Conservation (phyloP, 2,113 vertebrate genomes). For the Rutilus rutilus region DNA sequence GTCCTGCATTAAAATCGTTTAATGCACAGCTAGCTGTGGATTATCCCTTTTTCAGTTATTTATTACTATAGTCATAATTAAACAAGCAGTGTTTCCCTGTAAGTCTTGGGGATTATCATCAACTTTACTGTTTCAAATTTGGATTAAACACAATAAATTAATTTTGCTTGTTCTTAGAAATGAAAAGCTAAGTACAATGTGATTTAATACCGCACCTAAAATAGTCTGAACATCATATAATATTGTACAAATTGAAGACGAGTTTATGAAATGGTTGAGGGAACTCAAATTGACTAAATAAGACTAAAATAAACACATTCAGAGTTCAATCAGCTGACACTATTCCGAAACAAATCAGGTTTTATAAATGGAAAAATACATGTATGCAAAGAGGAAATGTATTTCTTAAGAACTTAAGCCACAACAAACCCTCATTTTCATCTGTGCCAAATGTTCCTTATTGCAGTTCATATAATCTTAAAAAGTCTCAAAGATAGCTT, state of each 20-base stretch:
- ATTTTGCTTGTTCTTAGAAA: neutral
- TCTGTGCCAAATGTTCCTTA: neutral
- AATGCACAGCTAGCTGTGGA: too few relatives aligned
- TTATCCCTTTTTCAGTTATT: too few relatives aligned
- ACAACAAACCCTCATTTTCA: neutral
- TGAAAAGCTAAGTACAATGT: neutral
- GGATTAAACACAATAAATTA: neutral
- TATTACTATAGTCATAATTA: neutral
- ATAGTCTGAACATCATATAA: neutral
- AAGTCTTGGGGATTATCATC: neutral
- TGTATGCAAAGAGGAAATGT: neutral
- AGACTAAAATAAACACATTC: conserved; percentile 8
- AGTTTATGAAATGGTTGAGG: conserved; percentile 6
- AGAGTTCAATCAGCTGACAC: neutral
- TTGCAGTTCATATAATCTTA: conserved; percentile 22
- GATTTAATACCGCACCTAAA: neutral
- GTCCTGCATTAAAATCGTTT: too few relatives aligned
- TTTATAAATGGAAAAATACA: neutral
- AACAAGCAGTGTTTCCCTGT: neutral
- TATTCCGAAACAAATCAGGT: conserved; percentile 7
- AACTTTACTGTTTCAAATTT: neutral
- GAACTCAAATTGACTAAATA: neutral
- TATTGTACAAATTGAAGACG: neutral
- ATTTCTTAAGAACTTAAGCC: conserved; percentile 11
- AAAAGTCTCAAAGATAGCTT: neutral